phyloP scores from a whole-genome alignment of 2,888 invertebrate genomes.

The Lochmaea crataegi region DNA sequence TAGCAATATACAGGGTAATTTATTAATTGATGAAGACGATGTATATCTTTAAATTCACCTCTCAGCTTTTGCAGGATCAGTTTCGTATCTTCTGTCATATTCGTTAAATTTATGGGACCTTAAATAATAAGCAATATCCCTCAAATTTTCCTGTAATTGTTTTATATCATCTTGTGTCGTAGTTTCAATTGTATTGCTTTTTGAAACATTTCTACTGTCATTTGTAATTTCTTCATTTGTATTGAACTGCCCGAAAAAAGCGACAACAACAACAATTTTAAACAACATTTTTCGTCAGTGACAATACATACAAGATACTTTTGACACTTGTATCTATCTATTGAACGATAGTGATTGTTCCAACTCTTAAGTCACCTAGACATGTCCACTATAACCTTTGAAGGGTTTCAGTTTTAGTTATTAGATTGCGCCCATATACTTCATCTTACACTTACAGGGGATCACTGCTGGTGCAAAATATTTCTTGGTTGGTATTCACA shows the following conservation, averaged over 20 bases:
- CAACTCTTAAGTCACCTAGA: too few species aligned
- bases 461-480: too few species aligned
- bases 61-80: slow-evolving; percentile 48
- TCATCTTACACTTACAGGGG: too few species aligned
- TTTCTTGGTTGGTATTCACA: too few species aligned
- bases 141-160: slow-evolving; percentile 62
- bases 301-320: neutral
- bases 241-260: neutral
- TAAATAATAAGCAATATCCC: slow-evolving; percentile 72
- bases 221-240: neutral
- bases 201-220: neutral
- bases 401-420: too few species aligned
- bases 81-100: slow-evolving; percentile 69
- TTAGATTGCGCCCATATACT: too few species aligned
- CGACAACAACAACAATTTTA: neutral
- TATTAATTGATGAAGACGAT: too few species aligned
- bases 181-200: slow-evolving; percentile 5
- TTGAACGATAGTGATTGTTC: too few species aligned
- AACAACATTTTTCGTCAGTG: neutral
- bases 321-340: neutral
- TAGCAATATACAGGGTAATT: too few species aligned
- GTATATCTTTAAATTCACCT: slow-evolving; percentile 38
- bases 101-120: slow-evolving; percentile 74
- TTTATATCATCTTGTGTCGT: neutral
- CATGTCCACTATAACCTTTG: too few species aligned